phyloP scores from a whole-genome alignment of 2,888 invertebrate species.

The Pogonocherus hispidulus region DNA sequence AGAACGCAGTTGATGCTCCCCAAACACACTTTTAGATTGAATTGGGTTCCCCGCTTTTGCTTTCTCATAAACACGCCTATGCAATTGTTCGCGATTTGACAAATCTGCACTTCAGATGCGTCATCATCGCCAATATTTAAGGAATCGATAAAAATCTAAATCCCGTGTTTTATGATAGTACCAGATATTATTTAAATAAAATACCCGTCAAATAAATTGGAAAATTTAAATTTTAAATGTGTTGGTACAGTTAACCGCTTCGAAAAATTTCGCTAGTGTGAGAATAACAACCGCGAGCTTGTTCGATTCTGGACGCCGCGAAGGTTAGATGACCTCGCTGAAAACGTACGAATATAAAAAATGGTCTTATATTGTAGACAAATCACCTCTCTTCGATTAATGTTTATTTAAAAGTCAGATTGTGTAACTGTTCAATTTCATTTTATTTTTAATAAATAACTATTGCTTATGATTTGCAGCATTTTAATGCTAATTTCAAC shows the following conservation, averaged over 20 bases:
- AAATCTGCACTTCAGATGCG: no score
- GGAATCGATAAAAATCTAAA: background rate
- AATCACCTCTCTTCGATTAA: no score
- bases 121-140: no score
- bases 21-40: background rate
- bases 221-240: conserved; percentile 1
- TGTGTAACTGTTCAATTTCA: no score
- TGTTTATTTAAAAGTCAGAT: no score
- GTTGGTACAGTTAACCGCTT: background rate
- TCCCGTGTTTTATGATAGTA: background rate
- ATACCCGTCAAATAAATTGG: background rate
- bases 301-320: no score
- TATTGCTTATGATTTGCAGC: background rate
- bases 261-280: background rate
- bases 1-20: background rate
- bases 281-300: no score
- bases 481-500: background rate
- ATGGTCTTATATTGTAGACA: no score
- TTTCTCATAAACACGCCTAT: no score
- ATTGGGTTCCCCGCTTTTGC: background rate
- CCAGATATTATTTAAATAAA: background rate
- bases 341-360: no score
- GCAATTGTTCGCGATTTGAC: no score
- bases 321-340: no score
- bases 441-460: background rate